phyloP scores from a whole-genome alignment of 2,888 invertebrate genomes.

The Drosophila ezoana region DNA sequence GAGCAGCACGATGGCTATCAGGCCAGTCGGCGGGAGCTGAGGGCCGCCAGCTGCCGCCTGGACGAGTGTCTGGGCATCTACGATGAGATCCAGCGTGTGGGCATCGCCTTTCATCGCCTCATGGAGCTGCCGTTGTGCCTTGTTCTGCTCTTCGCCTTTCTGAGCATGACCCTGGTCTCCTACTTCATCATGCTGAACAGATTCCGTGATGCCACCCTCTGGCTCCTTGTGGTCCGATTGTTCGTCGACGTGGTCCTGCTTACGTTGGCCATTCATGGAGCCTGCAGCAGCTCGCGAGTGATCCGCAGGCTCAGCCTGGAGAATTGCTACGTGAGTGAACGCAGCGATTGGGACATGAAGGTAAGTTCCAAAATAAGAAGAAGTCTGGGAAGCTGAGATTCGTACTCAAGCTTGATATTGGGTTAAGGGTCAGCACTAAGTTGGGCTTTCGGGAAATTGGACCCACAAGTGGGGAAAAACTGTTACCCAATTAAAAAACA shows the following conservation, averaged over 20 bases:
- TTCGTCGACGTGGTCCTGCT: conserved; percentile 55
- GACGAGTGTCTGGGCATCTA: conserved; percentile 55
- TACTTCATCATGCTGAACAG: conserved; percentile 40
- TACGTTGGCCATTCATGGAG: conserved; percentile 54
- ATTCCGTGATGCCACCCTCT: conserved; percentile 6
- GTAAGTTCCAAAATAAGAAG: conserved; percentile 28
- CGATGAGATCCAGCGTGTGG: conserved; percentile 48
- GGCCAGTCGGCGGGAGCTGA: conserved; percentile 21
- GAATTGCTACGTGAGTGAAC: conserved; percentile 46
- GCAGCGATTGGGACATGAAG: conserved; percentile 51
- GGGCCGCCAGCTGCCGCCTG: conserved; percentile 30
- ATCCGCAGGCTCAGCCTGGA: conserved; percentile 53
- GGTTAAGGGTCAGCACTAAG: no score
- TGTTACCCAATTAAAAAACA: no score
- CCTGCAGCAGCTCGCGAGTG: conserved; percentile 42
- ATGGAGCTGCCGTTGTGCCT: conserved; percentile 49
- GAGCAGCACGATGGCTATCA: conserved; percentile 10
- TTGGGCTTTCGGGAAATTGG: no score
- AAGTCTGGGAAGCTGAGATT: no score
- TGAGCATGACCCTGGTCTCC: conserved; percentile 30
- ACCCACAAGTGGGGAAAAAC: no score
- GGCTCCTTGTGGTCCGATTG: conserved; percentile 30
- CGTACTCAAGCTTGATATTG: no score
- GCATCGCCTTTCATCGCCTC: conserved; percentile 42
- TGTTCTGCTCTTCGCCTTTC: conserved; percentile 35